A percentile compares a stretch with the other conserved stretches of the same genome.
phyloP scores from a whole-genome alignment of 2,888 invertebrate species.

The Catocala fraxini region DNA sequence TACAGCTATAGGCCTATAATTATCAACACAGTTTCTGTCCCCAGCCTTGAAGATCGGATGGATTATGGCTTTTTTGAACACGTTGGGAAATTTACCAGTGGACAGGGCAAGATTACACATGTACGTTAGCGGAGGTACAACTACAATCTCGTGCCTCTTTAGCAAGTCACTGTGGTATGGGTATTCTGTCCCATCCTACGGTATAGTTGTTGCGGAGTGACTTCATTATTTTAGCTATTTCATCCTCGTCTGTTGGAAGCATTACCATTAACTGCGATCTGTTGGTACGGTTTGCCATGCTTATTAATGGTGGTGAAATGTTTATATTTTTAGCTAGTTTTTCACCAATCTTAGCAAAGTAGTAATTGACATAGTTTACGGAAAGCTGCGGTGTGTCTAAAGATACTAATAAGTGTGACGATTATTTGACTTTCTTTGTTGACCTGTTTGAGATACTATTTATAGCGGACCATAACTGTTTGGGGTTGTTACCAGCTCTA shows the following conservation, averaged over 20 bases:
- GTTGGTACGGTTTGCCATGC: background rate
- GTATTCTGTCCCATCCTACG: slow-evolving; percentile 19
- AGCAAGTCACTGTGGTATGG: slow-evolving; percentile 7
- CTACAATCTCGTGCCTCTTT: slow-evolving; percentile 7
- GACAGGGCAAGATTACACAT: slow-evolving; percentile 20
- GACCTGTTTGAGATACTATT: slow-evolving; percentile 1
- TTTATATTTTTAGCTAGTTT: background rate
- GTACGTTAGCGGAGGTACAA: slow-evolving; percentile 14
- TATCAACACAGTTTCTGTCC: slow-evolving; percentile 25
- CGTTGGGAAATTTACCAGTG: slow-evolving; percentile 25
- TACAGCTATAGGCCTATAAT: slow-evolving; percentile 39
- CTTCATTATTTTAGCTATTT: slow-evolving; percentile 9
- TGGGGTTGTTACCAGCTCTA: slow-evolving; percentile 9
- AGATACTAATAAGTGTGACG: background rate
- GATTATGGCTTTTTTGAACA: slow-evolving; percentile 30
- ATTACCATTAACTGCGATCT: background rate
- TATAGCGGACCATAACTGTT: slow-evolving; percentile 7
- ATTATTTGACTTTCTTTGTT: background rate
- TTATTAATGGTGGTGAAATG: background rate
- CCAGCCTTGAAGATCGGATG: slow-evolving; percentile 33
- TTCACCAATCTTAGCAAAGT: slow-evolving; percentile 10
- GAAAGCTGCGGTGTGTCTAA: background rate
- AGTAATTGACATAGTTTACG: slow-evolving; percentile 1
- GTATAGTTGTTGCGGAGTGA: slow-evolving; percentile 11
- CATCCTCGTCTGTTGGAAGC: slow-evolving; percentile 13